These are phyloP conservation scores for Phaethon lepturus DNA, from an alignment of 2,113 vertebrate genomes.

Conservation along the genomic window DNA sequence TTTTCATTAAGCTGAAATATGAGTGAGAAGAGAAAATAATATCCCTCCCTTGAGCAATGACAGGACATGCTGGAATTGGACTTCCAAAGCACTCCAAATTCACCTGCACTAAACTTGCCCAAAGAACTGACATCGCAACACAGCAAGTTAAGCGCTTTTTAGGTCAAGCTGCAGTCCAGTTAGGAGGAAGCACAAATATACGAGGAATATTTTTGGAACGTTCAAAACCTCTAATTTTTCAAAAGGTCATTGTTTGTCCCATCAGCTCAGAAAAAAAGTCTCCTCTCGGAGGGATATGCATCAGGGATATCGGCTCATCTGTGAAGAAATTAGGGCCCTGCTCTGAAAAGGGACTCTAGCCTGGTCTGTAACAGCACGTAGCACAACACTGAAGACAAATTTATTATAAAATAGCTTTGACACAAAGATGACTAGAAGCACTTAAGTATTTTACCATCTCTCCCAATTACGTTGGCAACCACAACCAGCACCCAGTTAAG, in stretches of 20 bases:
- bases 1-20: not conserved
- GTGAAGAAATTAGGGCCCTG: not conserved
- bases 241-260: not conserved
- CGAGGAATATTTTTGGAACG: not conserved
- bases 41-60: not conserved
- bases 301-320: not conserved
- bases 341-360: not conserved
- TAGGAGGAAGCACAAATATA: not conserved
- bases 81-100: not conserved
- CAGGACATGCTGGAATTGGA: not conserved
- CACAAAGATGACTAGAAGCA: not conserved
- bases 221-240: not conserved
- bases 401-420: not conserved
- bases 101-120: not conserved
- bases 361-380: fast-evolving
- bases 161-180: not conserved
- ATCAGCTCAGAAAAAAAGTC: not conserved
- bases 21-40: not conserved
- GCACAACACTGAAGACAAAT: not conserved
- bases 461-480: not conserved
- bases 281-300: not conserved
- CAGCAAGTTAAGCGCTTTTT: not conserved
- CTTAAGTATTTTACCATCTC: not conserved
- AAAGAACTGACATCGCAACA: not conserved
- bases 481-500: not conserved